Percentiles rank a stretch among this genome's conserved stretches.
phyloP scores from a whole-genome alignment of 2,797 vertebrate genomes.

The Antrozous pallidus region DNA sequence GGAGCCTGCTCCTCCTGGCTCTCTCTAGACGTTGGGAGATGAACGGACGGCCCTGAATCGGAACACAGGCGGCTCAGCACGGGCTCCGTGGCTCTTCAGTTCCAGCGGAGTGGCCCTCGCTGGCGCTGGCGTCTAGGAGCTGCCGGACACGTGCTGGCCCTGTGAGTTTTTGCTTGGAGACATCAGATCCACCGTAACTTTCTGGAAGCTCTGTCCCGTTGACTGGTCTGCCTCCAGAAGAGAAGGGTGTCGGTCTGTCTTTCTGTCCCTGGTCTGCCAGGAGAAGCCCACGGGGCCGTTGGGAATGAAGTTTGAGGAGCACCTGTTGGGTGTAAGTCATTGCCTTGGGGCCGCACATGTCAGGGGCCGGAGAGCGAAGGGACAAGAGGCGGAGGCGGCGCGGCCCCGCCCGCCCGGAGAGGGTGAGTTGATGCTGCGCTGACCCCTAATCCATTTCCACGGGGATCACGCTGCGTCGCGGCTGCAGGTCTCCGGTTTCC shows the following conservation, averaged over 20 bases:
- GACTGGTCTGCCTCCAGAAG: neutral
- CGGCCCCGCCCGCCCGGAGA: neutral
- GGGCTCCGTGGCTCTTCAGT: neutral
- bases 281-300: neutral
- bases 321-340: neutral
- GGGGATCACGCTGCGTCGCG: neutral
- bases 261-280: neutral
- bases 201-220: neutral
- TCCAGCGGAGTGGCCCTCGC: too few species aligned
- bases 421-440: neutral
- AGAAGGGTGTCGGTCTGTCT: neutral
- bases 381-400: neutral
- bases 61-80: neutral
- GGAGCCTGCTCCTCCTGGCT: neutral
- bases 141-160: neutral
- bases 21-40: neutral
- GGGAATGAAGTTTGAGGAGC: neutral
- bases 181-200: rapidly evolving
- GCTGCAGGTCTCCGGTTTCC: neutral
- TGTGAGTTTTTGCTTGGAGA: neutral
- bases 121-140: rapidly evolving
- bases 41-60: neutral
- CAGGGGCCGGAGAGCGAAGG: neutral
- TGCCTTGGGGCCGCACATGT: neutral
- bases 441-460: neutral